phyloP scores from a whole-genome alignment of 35 echinoderm and acorn worm genomes.

The Chiridota heheva region DNA sequence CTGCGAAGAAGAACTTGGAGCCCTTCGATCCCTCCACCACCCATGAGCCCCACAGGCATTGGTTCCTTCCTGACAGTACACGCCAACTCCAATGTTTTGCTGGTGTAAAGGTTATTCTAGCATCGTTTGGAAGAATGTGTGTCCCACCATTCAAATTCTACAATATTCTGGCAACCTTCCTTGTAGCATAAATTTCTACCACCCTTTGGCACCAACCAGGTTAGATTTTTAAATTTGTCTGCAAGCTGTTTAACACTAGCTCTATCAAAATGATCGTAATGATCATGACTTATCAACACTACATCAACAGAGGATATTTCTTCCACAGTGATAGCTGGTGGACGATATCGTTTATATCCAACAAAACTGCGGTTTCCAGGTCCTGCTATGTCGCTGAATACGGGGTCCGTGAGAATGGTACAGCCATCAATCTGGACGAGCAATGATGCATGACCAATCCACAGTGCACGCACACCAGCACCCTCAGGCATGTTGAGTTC shows the following conservation, averaged over 20 bases:
- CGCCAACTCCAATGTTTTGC: constrained; percentile 80
- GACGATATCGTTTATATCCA: constrained; percentile 70
- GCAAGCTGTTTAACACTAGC: constrained; percentile 43
- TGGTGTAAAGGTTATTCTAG: constrained; percentile 77
- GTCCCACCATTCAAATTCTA: constrained; percentile 90
- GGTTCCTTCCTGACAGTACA: constrained; percentile 16
- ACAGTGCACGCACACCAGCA: constrained; percentile 64
- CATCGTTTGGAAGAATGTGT: constrained; percentile 54
- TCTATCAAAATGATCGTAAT: constrained; percentile 78
- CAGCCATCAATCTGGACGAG: constrained; percentile 93
- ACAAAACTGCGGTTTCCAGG: constrained; percentile 26
- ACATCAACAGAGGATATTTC: constrained; percentile 58
- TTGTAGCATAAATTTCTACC: constrained; percentile 50
- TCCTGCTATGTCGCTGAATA: constrained; percentile 74
- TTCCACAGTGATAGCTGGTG: constrained; percentile 52
- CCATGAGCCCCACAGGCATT: constrained; percentile 83
- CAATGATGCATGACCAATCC: constrained; percentile 85
- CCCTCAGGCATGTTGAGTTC: constrained; percentile 28
- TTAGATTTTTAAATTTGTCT: constrained; percentile 47
- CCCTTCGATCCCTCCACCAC: constrained; percentile 69
- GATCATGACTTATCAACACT: constrained; percentile 76
- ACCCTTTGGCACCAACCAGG: constrained; percentile 75
- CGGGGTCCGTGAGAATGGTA: constrained; percentile 80
- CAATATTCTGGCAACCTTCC: constrained; percentile 65
- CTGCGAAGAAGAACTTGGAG: constrained; percentile 86